Evolutionary conservation across 2,888 invertebrate species (phyloP).

Genomic region (Ormyrus rosae): DNA sequence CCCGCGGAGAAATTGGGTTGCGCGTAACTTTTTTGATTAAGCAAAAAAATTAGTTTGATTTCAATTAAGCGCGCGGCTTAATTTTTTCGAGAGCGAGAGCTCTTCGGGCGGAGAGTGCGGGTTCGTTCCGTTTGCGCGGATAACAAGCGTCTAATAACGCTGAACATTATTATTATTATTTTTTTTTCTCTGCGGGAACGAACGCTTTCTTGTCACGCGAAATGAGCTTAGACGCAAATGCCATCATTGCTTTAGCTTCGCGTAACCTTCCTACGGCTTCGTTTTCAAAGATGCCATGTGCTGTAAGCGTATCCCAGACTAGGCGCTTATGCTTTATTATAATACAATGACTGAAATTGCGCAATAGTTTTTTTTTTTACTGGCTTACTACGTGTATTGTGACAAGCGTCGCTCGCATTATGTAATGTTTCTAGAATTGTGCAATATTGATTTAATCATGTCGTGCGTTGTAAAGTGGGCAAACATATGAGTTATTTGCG

Average conservation of each 20-base stretch:
- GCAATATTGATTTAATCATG: too few species aligned
- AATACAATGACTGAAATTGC: conserved; percentile 20
- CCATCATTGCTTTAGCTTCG: conserved; percentile 3
- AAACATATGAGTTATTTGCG: too few species aligned
- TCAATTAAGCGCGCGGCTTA: too few species aligned
- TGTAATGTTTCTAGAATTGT: too few species aligned
- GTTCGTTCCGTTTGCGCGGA: too few species aligned
- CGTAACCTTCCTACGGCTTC: conserved; percentile 17
- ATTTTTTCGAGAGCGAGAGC: too few species aligned
- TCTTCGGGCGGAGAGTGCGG: too few species aligned
- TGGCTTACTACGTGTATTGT: neutral
- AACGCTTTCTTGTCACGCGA: conserved; percentile 9
- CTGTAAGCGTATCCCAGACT: neutral
- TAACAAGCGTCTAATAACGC: too few species aligned
- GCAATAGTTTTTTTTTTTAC: conserved; percentile 4
- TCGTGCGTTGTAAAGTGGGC: too few species aligned
- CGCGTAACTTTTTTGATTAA: too few species aligned
- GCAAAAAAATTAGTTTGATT: too few species aligned
- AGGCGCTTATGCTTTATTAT: neutral
- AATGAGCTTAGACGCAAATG: conserved; percentile 18
- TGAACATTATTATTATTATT: neutral
- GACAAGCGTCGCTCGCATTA: neutral
- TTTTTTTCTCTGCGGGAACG: neutral
- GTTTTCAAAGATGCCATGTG: conserved; percentile 7
- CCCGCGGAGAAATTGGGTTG: too few species aligned